A percentile compares a stretch with the other conserved stretches of the same genome.
These are phyloP conservation scores for Eurosta solidaginis DNA, from an alignment of 1,140 invertebrate species.

Conservation along the genomic window DNA sequence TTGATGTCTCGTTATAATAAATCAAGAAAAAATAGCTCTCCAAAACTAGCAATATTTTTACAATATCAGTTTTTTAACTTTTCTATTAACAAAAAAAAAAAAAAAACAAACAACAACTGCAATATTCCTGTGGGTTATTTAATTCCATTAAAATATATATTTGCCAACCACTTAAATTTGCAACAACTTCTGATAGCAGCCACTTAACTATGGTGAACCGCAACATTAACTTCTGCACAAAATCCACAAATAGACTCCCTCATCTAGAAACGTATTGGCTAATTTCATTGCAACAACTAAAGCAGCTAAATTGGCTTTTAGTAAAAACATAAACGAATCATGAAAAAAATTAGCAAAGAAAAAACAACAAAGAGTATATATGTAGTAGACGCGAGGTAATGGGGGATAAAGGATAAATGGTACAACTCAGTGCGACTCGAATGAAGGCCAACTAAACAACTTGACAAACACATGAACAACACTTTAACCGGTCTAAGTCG, in stretches of 20 bases:
- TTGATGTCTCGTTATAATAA: no score
- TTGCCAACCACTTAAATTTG: neutral
- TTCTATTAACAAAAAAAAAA: no score
- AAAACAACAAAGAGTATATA: neutral
- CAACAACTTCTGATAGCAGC: slow-evolving; percentile 10
- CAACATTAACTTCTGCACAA: neutral
- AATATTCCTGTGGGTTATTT: no score
- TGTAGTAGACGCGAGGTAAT: neutral
- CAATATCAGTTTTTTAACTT: no score
- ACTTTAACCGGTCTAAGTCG: neutral
- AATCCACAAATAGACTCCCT: neutral
- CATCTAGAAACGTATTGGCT: neutral
- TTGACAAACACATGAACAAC: neutral
- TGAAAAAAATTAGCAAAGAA: neutral
- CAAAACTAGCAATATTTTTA: no score
- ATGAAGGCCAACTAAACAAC: neutral
- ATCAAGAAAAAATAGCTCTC: no score
- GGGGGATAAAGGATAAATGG: no score
- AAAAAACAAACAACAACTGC: no score
- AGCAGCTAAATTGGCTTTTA: slow-evolving; percentile 24
- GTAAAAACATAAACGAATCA: neutral
- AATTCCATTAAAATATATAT: neutral
- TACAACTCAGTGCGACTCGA: neutral
- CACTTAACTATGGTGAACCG: slow-evolving; percentile 19
- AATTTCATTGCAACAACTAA: slow-evolving; percentile 27